These are phyloP conservation scores for Pyrocoelia pectoralis DNA, from an alignment of 2,888 invertebrate genomes.

Conservation along the genomic window DNA sequence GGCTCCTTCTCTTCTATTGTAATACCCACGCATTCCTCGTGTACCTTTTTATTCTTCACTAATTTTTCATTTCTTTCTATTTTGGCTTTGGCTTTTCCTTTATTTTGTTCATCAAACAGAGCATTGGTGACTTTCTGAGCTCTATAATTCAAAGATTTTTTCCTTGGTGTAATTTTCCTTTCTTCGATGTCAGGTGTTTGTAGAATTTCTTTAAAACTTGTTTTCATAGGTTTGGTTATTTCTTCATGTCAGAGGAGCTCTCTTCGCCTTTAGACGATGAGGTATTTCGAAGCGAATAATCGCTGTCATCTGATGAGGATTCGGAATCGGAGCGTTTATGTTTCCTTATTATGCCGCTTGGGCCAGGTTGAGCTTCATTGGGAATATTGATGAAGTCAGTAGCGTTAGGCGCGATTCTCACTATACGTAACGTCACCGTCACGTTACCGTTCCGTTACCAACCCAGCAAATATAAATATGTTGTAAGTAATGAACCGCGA, in stretches of 20 bases:
- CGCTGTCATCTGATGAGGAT: not conserved
- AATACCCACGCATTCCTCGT: not conserved
- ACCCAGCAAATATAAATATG: too few relatives aligned
- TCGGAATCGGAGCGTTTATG: too few relatives aligned
- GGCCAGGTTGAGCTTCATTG: not conserved
- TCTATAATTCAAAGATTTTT: too few relatives aligned
- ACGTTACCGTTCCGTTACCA: too few relatives aligned
- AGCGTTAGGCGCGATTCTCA: too few relatives aligned
- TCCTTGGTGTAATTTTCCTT: not conserved
- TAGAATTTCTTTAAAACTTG: not conserved
- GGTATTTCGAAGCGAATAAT: not conserved
- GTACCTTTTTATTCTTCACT: not conserved
- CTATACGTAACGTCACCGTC: too few relatives aligned
- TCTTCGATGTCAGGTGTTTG: not conserved
- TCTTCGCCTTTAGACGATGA: too few relatives aligned
- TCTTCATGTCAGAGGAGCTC: not conserved
- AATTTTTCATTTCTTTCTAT: not conserved
- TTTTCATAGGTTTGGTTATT: not conserved
- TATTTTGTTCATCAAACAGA: not conserved
- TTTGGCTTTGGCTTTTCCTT: not conserved
- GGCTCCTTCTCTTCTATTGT: not conserved
- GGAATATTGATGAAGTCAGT: not conserved
- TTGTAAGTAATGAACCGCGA: too few relatives aligned
- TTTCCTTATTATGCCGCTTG: not conserved
- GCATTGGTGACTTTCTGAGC: not conserved